phyloP scores from a whole-genome alignment of 2,113 vertebrate species.

The Lepidothrix coronata region DNA sequence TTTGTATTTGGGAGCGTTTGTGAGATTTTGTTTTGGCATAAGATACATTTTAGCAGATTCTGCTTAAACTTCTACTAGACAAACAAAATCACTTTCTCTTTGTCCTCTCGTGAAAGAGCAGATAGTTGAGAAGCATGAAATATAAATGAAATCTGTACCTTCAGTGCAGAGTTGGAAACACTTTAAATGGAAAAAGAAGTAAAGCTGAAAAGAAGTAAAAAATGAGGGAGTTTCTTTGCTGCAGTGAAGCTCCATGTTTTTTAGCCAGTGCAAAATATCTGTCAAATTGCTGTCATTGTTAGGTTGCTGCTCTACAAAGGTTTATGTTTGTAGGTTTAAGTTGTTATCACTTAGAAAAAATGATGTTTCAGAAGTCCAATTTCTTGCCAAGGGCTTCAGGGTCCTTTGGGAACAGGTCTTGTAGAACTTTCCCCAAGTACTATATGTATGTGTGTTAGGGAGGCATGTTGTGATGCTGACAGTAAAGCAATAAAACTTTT shows the following conservation, averaged over 20 bases:
- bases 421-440: not conserved
- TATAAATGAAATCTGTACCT: not conserved
- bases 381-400: not conserved
- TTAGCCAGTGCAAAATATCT: not conserved
- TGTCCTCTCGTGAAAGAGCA: not conserved
- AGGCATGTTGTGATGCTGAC: not conserved
- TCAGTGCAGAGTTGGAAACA: not conserved
- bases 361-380: not conserved
- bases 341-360: not conserved
- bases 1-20: not conserved
- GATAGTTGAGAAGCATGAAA: not conserved
- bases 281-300: not conserved
- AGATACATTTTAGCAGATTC: not conserved
- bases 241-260: not conserved
- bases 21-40: not conserved
- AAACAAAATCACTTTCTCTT: not conserved
- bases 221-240: not conserved
- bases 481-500: not conserved
- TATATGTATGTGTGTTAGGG: not conserved
- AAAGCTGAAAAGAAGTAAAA: not conserved
- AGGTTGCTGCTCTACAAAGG: not conserved
- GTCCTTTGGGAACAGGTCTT: not conserved
- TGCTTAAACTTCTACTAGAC: not conserved
- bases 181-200: not conserved
- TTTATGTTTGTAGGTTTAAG: not conserved